phyloP scores from a whole-genome alignment of 2,888 invertebrate genomes.

The Chironomus tentans region DNA sequence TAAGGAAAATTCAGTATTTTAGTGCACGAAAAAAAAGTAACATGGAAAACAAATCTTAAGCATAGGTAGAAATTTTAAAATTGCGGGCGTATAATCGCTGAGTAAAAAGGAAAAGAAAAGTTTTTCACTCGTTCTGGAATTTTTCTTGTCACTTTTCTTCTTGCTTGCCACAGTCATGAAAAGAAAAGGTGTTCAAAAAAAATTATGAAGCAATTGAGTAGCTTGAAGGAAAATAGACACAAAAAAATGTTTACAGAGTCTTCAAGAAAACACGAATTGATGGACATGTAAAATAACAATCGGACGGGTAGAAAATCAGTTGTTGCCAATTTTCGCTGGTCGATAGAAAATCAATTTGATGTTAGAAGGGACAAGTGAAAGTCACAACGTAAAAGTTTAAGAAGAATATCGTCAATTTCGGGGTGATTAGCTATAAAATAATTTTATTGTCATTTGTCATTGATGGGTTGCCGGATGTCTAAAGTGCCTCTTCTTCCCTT shows the following conservation, averaged over 20 bases:
- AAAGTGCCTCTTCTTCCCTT: too few species aligned
- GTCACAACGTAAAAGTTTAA: background rate
- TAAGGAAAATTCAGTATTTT: background rate
- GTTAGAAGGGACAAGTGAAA: background rate
- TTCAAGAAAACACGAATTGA: background rate
- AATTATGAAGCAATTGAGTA: too few species aligned
- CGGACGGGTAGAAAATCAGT: background rate
- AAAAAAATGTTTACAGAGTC: background rate
- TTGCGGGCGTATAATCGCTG: too few species aligned
- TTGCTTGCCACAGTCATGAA: too few species aligned
- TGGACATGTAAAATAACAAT: too few species aligned
- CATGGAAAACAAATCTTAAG: too few species aligned
- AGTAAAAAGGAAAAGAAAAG: too few species aligned
- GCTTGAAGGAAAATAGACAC: background rate
- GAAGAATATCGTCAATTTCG: background rate
- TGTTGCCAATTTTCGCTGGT: conserved; percentile 15
- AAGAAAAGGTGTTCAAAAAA: background rate
- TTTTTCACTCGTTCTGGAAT: too few species aligned
- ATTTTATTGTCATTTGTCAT: background rate
- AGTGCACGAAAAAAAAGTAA: too few species aligned
- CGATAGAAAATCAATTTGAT: background rate
- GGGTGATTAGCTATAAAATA: background rate
- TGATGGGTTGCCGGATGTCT: background rate
- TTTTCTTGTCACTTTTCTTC: too few species aligned
- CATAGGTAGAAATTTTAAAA: too few species aligned